Evolutionary conservation across 2,888 invertebrate genomes (phyloP).

Genomic region (Drosophila paracracens): DNA sequence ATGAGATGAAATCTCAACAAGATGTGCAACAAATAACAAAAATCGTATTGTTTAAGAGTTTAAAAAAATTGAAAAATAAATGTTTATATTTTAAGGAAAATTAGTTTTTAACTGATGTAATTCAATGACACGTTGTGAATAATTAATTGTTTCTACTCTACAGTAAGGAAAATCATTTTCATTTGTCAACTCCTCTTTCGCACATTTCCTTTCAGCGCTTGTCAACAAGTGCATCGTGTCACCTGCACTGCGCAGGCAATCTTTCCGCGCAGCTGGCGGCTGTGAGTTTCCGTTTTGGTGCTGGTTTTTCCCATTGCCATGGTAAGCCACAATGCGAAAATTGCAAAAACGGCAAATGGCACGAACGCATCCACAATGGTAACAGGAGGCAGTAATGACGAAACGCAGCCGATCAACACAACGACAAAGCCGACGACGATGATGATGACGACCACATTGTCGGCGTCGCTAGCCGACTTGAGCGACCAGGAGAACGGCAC

Average conservation of each 20-base stretch:
- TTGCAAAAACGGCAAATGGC: slow-evolving; percentile 81
- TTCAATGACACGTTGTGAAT: neutral
- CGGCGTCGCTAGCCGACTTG: slow-evolving; percentile 64
- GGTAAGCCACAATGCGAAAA: slow-evolving; percentile 78
- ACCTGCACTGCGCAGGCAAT: slow-evolving; percentile 60
- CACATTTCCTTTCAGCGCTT: slow-evolving; percentile 36
- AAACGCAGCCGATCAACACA: slow-evolving; percentile 47
- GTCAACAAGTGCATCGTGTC: slow-evolving; percentile 60
- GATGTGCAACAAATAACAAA: neutral
- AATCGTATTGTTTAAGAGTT: neutral
- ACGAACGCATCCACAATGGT: slow-evolving; percentile 64
- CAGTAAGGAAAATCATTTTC: slow-evolving; percentile 22
- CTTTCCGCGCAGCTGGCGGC: slow-evolving; percentile 68
- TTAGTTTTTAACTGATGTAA: neutral
- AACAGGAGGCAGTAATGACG: slow-evolving; percentile 63
- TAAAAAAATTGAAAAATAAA: neutral
- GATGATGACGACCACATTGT: slow-evolving; percentile 54
- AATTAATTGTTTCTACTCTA: slow-evolving; percentile 33
- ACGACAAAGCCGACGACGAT: slow-evolving; percentile 43
- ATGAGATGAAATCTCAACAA: slow-evolving; percentile 4
- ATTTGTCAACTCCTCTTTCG: slow-evolving; percentile 14
- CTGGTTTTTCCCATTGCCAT: slow-evolving; percentile 52
- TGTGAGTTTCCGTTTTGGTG: slow-evolving; percentile 50
- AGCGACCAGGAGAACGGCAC: slow-evolving; percentile 78
- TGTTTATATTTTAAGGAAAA: neutral